Evolutionary conservation across 2,888 invertebrate genomes (phyloP), one percentile per base, ranked within the genome.

Genomic region (Catocala nupta): DNA sequence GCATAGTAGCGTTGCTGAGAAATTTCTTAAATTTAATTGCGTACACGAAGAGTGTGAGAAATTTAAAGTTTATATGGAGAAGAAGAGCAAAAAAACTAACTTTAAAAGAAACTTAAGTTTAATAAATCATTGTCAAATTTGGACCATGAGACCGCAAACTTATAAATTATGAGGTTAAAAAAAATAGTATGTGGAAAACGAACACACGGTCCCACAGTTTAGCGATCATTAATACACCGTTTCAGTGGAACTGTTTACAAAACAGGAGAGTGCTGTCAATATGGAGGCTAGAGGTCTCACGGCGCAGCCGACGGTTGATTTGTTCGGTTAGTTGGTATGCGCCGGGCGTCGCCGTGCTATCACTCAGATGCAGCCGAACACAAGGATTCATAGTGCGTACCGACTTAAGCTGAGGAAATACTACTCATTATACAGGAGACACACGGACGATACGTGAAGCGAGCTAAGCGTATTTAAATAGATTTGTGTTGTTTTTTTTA

Each of bases 261-360:
- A 36, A 47, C n/a, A 50, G 12, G 55, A 44, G 45, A 45, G 51
- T 6, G 34, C 39, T 51, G 33, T 34, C 51, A 52, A 52, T 61
- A 34, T 5, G 55, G 39, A 65, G 49, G 49, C 61, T 60, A 42
- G 57, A 59, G 65, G 53, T 72, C 66, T 72, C 63, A 68, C 68
- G 55, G 63, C 51, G 65, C 55, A 55, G 68, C 73, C 74, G 68
- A 63, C 68, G 78, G 77, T 80, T 75, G 78, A 81, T 83, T 83
- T 77, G 74, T 72, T 68, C 59, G 60, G 73, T 69, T 77, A 72
- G 80, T 84, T 85, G 75, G 84, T 86, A 86, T 86, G 84, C 86
- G 67, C 70, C 69, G 65, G 63, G 53, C 59, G 54, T 16, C 61
- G 56, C 47, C 60, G 53, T 43, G 65, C 68, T 71, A 77, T 80